Evolutionary conservation across 2,797 vertebrate species (phyloP), one percentile per base, ranked within the genome.

Genomic region (Melanotaenia maccullochi): DNA sequence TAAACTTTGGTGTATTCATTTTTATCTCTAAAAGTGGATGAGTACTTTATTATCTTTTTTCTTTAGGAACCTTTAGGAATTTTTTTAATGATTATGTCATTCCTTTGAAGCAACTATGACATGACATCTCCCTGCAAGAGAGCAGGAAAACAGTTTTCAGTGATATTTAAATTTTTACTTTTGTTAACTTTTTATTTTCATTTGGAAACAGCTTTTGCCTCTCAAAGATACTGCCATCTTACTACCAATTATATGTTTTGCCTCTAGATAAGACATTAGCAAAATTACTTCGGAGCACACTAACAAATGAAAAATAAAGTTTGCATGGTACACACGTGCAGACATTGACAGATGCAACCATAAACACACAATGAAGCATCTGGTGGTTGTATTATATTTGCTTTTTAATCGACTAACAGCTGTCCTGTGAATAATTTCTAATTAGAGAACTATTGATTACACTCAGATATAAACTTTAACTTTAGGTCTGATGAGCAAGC

Each of bases 381-480:
- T 93, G 90, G 68, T 85, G 69, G 78, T 83, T 81, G 74, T 86
- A 84, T 85, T 79, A 69, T 83, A 82, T 90, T 90, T 87, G 75
- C 64, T 61, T 90, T 89, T 90, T 87, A 90, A 90, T 83, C 85
- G 82, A 85, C 85, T 75, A 90, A 84, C 91, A 93, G 88, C 88
- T 92, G 90, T 89, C 81, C 83, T 60, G 20, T 62, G 66, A 81
- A 84, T 85, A 86, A 83, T 88, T 89, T 89, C 78, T 90, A 88
- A 89, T 92, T 92, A 89, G 84, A 83, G 85, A 83, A 71, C 85
- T 91, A 91, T 92, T 92, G 90, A 93, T 92, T 92, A 87, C 57
- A 78, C 67, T 85, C 85, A 75, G 82, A 85, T 88, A 35, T 80
- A 71, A 88, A 77, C 76, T 76, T 88, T 77, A 68, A 84, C 76